Percentiles rank a stretch among this genome's conserved stretches.
Evolutionary conservation across 2,113 vertebrate genomes (phyloP).

Genomic region (Tenebrosternarchus preto): DNA sequence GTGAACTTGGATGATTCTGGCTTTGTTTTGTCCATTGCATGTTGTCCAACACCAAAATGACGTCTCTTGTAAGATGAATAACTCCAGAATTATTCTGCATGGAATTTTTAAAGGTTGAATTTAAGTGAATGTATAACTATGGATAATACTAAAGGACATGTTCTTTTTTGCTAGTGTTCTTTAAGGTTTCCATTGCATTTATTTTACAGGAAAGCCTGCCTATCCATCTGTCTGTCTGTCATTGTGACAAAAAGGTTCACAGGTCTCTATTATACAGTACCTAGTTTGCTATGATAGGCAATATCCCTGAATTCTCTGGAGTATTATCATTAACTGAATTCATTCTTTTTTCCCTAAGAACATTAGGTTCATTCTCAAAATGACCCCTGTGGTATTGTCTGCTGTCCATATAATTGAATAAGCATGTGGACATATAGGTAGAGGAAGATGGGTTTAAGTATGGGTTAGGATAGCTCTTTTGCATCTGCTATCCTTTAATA

Average conservation of each 20-base stretch:
- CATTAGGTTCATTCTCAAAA: not conserved
- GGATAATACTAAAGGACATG: no score
- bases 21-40: no score
- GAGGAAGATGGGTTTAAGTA: not conserved
- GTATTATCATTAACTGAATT: not conserved
- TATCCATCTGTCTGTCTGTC: not conserved
- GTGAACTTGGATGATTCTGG: no score
- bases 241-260: not conserved
- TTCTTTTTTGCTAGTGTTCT: no score
- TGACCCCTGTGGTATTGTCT: not conserved
- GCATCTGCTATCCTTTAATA: constrained; percentile 58
- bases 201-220: no score
- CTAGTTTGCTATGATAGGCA: no score
- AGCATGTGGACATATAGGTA: not conserved
- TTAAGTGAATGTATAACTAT: no score
- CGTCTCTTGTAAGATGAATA: no score
- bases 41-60: no score
- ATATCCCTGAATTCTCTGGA: not conserved
- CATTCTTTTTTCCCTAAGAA: not conserved
- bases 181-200: no score
- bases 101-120: no score
- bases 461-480: constrained; percentile 15
- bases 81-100: no score
- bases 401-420: not conserved
- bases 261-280: not conserved